Percentiles rank a stretch among this genome's conserved stretches.
phyloP scores from a whole-genome alignment of 2,888 invertebrate genomes.

The Cryptocheilus praepositus region DNA sequence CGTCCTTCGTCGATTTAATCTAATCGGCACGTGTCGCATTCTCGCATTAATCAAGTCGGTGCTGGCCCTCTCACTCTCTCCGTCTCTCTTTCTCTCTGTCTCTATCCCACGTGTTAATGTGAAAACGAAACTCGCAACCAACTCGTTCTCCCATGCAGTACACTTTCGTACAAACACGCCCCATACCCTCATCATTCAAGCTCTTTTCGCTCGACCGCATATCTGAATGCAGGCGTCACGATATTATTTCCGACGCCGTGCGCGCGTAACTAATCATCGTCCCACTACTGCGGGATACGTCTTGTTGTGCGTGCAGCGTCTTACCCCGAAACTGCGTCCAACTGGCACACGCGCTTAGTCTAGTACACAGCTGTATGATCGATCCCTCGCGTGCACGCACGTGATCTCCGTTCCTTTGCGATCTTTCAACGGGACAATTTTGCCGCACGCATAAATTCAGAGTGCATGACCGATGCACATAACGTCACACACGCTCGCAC shows the following conservation, averaged over 20 bases:
- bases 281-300: too few species aligned
- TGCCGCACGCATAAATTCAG: background rate
- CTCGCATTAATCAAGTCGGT: too few species aligned
- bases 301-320: background rate
- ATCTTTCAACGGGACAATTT: background rate
- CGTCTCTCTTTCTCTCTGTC: too few species aligned
- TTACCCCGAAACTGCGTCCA: background rate
- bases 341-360: background rate
- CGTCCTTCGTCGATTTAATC: background rate
- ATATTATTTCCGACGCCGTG: too few species aligned
- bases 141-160: background rate
- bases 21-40: too few species aligned
- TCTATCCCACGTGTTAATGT: too few species aligned
- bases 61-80: too few species aligned
- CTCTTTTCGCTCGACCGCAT: too few species aligned
- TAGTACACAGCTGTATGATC: background rate
- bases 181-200: background rate
- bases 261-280: too few species aligned
- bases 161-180: background rate
- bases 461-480: too few species aligned
- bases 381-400: background rate
- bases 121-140: background rate
- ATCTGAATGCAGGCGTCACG: too few species aligned
- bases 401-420: background rate
- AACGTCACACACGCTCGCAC: too few species aligned